These are phyloP conservation scores for Drosophila nannoptera DNA, from an alignment of 1,140 invertebrate species.

Conservation along the genomic window DNA sequence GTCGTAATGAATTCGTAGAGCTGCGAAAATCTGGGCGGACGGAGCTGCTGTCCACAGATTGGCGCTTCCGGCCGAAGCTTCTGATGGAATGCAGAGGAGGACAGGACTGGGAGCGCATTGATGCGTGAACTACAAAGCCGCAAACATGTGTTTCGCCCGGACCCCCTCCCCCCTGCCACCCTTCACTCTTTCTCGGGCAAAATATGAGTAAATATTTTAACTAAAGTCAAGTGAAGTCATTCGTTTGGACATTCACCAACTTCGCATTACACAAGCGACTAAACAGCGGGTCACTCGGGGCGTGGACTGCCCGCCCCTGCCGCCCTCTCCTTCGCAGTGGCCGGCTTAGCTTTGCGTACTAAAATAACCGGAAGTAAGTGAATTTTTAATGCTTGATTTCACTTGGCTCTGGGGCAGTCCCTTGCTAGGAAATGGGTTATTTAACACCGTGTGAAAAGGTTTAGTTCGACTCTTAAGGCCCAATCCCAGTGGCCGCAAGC, in stretches of 20 bases:
- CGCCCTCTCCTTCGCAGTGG: conserved; percentile 33
- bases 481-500: background rate
- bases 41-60: conserved; percentile 3
- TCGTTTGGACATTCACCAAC: conserved; percentile 75
- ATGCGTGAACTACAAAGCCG: conserved; percentile 68
- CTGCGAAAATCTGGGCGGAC: background rate
- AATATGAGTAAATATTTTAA: conserved; percentile 76
- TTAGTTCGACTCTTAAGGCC: conserved; percentile 6
- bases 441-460: conserved; percentile 5
- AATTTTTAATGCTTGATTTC: conserved; percentile 74
- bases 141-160: conserved; percentile 62
- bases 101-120: conserved; percentile 40
- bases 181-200: conserved; percentile 28
- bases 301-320: conserved; percentile 2
- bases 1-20: background rate
- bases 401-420: conserved; percentile 23
- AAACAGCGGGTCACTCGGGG: conserved; percentile 50
- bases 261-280: conserved; percentile 73
- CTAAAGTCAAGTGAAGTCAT: conserved; percentile 74
- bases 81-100: background rate
- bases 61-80: background rate
- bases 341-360: conserved; percentile 73
- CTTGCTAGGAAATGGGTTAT: conserved; percentile 15
- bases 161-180: background rate
- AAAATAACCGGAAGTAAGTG: conserved; percentile 74